Evolutionary conservation across 2,888 invertebrate genomes (phyloP), one percentile per base, ranked within the genome.

Genomic region (Digitonthophagus gazella): DNA sequence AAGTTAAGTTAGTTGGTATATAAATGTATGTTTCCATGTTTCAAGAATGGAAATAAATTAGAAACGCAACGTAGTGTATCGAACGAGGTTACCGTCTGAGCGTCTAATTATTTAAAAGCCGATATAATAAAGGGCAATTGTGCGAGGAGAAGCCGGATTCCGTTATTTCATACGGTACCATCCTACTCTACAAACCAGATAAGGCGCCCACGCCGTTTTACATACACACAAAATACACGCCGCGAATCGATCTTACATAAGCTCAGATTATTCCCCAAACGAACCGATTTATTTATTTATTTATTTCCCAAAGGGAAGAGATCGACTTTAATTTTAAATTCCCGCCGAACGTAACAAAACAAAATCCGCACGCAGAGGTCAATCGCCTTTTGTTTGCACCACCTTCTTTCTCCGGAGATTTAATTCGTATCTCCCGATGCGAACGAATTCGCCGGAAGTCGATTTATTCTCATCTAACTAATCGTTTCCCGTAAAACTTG

Each of bases 331-430:
- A 8, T 15, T 11, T 20, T 18, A 61, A 61, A 19, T 61, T 18
- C 15, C n/a, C 20, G 61, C 3, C 61, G 57, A 15, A 57, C 15
- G 15, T 44, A 2, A 11, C 6, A 64, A 14, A 64, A 63, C 15
- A 58, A 63, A 44, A 28, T 63, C 28, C 28, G 28, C 11, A 44
- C 28, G 28, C 28, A 69, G 72, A 71, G 74, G 74, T 74, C 74
- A 74, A 68, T 44, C 73, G 74, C 69, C 73, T 73, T 72, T 69
- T 69, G 28, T 44, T 44, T 44, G 28, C 28, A 11, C 28, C 28
- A 8, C 64, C 64, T 56, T 58, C 70, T 64, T 55, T 69, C 71
- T 65, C 68, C 68, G 68, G 73, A 72, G 71, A 73, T 74, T 74
- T 73, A 73, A 74, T 71, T 74, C 69, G 55, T 61, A 19, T 65